phyloP scores from a whole-genome alignment of 2,888 invertebrate genomes.

The Coecobrya sp. region DNA sequence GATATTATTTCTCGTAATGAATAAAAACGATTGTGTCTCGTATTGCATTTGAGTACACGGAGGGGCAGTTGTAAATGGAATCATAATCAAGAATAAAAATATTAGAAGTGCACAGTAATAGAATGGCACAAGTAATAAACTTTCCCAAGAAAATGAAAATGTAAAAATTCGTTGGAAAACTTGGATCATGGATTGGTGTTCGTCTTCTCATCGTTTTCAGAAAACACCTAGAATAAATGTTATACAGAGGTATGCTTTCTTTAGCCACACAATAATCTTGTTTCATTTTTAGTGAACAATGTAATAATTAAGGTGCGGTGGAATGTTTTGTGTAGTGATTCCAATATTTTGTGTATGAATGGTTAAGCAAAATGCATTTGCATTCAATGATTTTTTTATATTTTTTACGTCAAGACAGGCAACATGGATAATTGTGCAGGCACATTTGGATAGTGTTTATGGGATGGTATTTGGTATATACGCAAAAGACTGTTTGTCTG shows the following conservation, averaged over 20 bases:
- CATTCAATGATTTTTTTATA: conserved; percentile 70
- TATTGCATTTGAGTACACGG: conserved; percentile 11
- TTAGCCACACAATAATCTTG: background rate
- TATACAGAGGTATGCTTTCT: background rate
- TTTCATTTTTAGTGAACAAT: background rate
- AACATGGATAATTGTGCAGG: conserved; percentile 21
- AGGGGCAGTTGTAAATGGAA: conserved; percentile 23
- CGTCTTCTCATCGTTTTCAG: background rate
- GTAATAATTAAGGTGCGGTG: conserved; percentile 48
- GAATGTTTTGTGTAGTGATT: conserved; percentile 6
- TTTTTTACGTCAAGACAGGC: conserved; percentile 62
- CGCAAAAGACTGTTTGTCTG: conserved; percentile 22
- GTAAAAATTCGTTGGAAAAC: conserved; percentile 11
- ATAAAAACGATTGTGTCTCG: conserved; percentile 64
- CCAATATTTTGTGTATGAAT: conserved; percentile 17
- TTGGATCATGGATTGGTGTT: conserved; percentile 8
- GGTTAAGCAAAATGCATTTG: conserved; percentile 61
- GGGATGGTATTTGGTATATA: background rate
- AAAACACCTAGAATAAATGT: background rate
- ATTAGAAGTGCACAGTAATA: conserved; percentile 59
- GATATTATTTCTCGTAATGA: conserved; percentile 66
- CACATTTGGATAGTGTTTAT: background rate
- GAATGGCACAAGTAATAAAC: conserved; percentile 68
- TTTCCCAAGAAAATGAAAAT: conserved; percentile 46
- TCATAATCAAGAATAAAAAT: conserved; percentile 60